phyloP scores from a whole-genome alignment of 2,888 invertebrate species.

The Isoperla grammatica region DNA sequence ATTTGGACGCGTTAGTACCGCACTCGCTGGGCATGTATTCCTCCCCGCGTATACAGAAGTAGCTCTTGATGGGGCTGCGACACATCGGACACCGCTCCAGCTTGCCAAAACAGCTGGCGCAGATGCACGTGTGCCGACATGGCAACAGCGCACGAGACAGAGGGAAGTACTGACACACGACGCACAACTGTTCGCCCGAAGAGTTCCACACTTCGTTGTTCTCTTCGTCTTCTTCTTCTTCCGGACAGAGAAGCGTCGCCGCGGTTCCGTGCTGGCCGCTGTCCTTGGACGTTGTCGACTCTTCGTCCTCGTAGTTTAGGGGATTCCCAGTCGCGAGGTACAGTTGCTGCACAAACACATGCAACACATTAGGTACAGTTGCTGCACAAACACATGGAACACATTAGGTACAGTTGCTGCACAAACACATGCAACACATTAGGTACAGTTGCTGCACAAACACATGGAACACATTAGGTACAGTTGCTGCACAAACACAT shows the following conservation, averaged over 20 bases:
- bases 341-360: constrained; percentile 56
- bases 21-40: constrained; percentile 55
- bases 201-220: constrained; percentile 50
- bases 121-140: constrained; percentile 81
- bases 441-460: no score
- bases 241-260: constrained; percentile 21
- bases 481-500: no score
- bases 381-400: no score
- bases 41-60: constrained; percentile 75
- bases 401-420: no score
- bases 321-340: constrained; percentile 68
- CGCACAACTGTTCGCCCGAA: constrained; percentile 61
- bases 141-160: constrained; percentile 75
- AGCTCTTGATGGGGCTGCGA: constrained; percentile 72
- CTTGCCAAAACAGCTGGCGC: constrained; percentile 72
- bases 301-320: constrained; percentile 50
- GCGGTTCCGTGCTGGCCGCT: constrained; percentile 32
- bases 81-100: constrained; percentile 84
- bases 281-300: constrained; percentile 35
- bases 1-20: constrained; percentile 39
- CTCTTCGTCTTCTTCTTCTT: constrained; percentile 44
- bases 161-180: constrained; percentile 75
- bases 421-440: no score
- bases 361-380: no score
- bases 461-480: no score